These are phyloP conservation scores for Cossypha caffra DNA, from an alignment of 2,797 vertebrate genomes.

Conservation along the genomic window DNA sequence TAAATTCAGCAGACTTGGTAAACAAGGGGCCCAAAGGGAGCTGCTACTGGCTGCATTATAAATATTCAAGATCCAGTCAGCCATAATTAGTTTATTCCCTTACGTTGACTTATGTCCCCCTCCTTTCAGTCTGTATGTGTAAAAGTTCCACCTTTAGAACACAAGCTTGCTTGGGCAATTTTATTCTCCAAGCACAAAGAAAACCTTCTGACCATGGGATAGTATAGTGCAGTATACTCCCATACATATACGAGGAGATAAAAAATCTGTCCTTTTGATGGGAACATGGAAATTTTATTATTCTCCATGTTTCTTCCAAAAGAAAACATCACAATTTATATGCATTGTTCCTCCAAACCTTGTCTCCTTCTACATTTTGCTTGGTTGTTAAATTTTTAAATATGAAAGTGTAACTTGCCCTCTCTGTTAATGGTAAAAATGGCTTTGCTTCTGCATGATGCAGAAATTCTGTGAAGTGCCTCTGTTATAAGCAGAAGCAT, in stretches of 20 bases:
- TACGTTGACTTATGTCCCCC: not conserved
- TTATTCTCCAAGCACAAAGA: not conserved
- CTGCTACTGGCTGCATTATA: slow-evolving; percentile 13
- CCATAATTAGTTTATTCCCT: slow-evolving; percentile 44
- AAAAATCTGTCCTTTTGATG: slow-evolving; percentile 24
- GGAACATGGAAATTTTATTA: slow-evolving; percentile 28
- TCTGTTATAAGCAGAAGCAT: not conserved
- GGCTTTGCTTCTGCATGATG: not conserved
- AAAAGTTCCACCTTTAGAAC: not conserved
- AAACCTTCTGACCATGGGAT: not conserved
- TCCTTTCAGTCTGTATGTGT: not conserved
- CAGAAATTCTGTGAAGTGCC: not conserved
- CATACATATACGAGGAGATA: not conserved
- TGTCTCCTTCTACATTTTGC: not conserved
- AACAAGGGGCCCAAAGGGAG: slow-evolving; percentile 49
- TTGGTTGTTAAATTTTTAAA: slow-evolving; percentile 21
- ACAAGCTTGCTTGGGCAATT: not conserved
- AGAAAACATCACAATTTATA: slow-evolving; percentile 9
- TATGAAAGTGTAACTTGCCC: not conserved
- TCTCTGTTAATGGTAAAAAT: not conserved
- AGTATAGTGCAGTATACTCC: not conserved
- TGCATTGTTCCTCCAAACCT: not conserved
- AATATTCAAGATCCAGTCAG: slow-evolving; percentile 51
- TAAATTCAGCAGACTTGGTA: slow-evolving; percentile 59
- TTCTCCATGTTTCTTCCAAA: not conserved